Conservation (phyloP, 1,140 invertebrate genomes). For the Rhynchophorus ferrugineus region DNA sequence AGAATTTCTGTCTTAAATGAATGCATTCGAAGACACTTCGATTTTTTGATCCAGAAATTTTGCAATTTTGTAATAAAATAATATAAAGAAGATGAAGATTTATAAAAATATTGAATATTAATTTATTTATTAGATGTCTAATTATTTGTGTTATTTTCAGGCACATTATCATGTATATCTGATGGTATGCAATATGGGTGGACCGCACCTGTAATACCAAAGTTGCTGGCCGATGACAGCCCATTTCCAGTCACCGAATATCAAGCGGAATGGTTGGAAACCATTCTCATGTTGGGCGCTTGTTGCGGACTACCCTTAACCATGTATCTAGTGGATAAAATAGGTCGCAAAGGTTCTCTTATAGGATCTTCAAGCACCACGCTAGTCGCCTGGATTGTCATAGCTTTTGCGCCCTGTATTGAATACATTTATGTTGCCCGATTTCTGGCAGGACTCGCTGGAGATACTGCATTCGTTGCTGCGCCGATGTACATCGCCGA, state of each 20-base stretch:
- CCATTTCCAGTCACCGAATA: slow-evolving; percentile 31
- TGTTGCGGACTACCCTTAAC: slow-evolving; percentile 51
- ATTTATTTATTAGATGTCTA: too few relatives aligned
- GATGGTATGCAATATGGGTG: slow-evolving; percentile 32
- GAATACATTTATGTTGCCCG: slow-evolving; percentile 46
- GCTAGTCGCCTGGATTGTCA: slow-evolving; percentile 53
- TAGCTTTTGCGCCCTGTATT: slow-evolving; percentile 42
- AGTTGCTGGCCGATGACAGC: slow-evolving; percentile 37
- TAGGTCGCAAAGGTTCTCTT: slow-evolving; percentile 56
- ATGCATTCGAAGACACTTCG: too few relatives aligned
- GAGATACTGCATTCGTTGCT: slow-evolving; percentile 33
- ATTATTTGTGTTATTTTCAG: slow-evolving; percentile 10
- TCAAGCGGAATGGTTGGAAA: slow-evolving; percentile 51
- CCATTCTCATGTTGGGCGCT: slow-evolving; percentile 54
- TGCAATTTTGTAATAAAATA: too few relatives aligned
- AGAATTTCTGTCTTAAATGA: too few relatives aligned
- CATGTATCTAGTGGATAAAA: slow-evolving; percentile 48
- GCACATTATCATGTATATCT: slow-evolving; percentile 27
- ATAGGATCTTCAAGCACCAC: slow-evolving; percentile 50
- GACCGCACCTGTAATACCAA: slow-evolving; percentile 40
- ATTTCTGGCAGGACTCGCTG: slow-evolving; percentile 32
- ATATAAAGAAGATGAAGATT: too few relatives aligned
- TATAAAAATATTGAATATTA: too few relatives aligned
- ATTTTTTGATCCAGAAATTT: too few relatives aligned
- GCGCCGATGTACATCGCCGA: slow-evolving; percentile 38